phyloP scores from a whole-genome alignment of 2,113 vertebrate species.

The Erinaceus europaeus region DNA sequence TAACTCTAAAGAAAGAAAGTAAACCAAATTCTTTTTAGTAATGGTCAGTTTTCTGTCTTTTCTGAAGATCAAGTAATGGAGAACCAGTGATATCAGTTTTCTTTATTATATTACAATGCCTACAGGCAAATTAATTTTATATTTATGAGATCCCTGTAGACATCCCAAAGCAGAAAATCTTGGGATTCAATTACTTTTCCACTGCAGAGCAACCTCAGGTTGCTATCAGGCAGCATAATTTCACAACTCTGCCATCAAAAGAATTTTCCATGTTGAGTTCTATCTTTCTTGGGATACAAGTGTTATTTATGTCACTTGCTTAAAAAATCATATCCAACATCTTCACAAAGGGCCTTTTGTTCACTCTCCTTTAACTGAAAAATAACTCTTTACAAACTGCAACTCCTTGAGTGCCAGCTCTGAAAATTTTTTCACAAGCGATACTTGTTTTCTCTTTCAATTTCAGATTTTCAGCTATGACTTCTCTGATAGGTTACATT shows the following conservation, averaged over 20 bases:
- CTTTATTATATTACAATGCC: background rate
- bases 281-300: background rate
- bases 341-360: conserved; percentile 21
- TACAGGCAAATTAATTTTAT: background rate
- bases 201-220: background rate
- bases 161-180: background rate
- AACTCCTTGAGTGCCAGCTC: background rate
- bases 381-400: background rate
- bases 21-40: background rate
- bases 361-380: background rate
- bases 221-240: conserved; percentile 10
- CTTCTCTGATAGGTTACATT: conserved; percentile 58
- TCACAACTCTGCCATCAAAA: conserved; percentile 26
- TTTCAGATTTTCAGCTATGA: background rate
- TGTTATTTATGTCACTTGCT: conserved; percentile 15
- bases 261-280: conserved; percentile 24
- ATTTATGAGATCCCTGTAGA: accelerated
- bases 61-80: background rate
- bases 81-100: background rate
- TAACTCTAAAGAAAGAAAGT: background rate
- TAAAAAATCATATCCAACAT: conserved; percentile 13
- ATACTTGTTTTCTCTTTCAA: background rate
- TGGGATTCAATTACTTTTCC: background rate
- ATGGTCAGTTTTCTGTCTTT: background rate
- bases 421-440: background rate